A percentile compares a stretch with the other conserved stretches of the same genome.
Conservation (phyloP, 1,140 invertebrate species). For the Heliconius hewitsoni region DNA sequence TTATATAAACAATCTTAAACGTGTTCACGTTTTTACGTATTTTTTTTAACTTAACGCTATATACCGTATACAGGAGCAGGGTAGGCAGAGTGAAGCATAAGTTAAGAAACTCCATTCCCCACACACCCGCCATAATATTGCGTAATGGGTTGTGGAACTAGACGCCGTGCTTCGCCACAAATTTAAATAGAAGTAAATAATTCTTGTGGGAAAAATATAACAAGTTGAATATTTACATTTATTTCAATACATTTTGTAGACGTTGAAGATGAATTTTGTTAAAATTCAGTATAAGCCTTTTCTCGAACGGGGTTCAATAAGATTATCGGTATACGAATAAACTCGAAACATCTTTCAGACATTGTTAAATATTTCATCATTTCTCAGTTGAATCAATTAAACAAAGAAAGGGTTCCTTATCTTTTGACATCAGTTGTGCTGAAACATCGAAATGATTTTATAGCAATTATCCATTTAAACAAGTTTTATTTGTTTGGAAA, state of each 20-base stretch:
- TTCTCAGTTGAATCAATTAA: slow-evolving; percentile 62
- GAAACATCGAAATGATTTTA: slow-evolving; percentile 54
- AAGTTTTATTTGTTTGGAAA: not conserved
- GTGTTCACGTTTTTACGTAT: too few relatives aligned
- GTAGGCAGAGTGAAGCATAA: too few relatives aligned
- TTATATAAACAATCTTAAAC: too few relatives aligned
- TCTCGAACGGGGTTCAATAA: slow-evolving; percentile 31
- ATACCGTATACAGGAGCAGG: too few relatives aligned
- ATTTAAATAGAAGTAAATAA: too few relatives aligned
- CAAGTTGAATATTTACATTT: too few relatives aligned
- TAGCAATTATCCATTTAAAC: slow-evolving; percentile 36
- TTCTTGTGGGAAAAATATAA: too few relatives aligned
- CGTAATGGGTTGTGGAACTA: too few relatives aligned
- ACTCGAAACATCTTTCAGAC: slow-evolving; percentile 51
- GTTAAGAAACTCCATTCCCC: too few relatives aligned
- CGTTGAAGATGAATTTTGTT: not conserved
- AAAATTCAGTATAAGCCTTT: slow-evolving; percentile 26
- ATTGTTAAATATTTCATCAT: slow-evolving; percentile 63
- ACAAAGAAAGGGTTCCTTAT: slow-evolving; percentile 66
- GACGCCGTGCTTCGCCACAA: too few relatives aligned
- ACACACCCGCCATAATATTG: too few relatives aligned
- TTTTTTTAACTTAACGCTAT: too few relatives aligned
- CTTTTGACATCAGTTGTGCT: slow-evolving; percentile 56
- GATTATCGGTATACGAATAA: slow-evolving; percentile 47
- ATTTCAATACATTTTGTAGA: not conserved